Percentiles rank a stretch among this genome's conserved stretches.
Conservation (phyloP, 2,797 vertebrate genomes). For the Tragopan temminckii region DNA sequence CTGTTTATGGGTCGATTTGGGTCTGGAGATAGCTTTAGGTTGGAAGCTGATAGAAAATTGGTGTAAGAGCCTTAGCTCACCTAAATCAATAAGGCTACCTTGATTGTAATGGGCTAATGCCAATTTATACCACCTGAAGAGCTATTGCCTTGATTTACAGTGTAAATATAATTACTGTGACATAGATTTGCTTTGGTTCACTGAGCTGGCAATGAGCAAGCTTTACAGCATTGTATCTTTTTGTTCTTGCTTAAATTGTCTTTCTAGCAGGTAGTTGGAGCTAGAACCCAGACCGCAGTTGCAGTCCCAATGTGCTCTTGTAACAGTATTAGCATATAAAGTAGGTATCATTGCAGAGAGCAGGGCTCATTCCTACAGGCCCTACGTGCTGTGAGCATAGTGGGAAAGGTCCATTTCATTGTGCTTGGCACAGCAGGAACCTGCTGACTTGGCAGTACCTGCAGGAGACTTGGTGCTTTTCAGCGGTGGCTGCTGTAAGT, state of each 20-base stretch:
- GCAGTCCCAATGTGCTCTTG: background rate
- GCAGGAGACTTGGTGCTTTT: background rate
- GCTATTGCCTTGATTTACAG: constrained; percentile 44
- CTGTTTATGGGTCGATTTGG: constrained; percentile 3
- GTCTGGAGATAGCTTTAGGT: background rate
- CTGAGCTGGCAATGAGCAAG: constrained; percentile 39
- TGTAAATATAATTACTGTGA: constrained; percentile 53
- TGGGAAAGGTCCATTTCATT: background rate
- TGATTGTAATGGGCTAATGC: constrained; percentile 31
- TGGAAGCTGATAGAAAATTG: constrained; percentile 24
- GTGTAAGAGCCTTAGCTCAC: background rate
- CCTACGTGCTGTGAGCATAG: accelerated
- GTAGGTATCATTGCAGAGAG: background rate
- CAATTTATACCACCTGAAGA: constrained; percentile 49
- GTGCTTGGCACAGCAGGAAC: background rate
- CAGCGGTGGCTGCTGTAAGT: background rate
- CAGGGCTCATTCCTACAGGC: accelerated
- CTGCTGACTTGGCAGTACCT: background rate
- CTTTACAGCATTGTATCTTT: background rate
- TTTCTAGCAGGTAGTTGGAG: background rate
- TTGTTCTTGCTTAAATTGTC: background rate
- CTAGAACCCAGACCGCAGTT: background rate
- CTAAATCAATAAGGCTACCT: constrained; percentile 38
- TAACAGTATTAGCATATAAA: background rate
- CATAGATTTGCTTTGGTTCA: constrained; percentile 57